Base-by-base conservation (phyloP, 1,140 invertebrate species). In the Scaptodrosophila lebanonensis region DNA sequence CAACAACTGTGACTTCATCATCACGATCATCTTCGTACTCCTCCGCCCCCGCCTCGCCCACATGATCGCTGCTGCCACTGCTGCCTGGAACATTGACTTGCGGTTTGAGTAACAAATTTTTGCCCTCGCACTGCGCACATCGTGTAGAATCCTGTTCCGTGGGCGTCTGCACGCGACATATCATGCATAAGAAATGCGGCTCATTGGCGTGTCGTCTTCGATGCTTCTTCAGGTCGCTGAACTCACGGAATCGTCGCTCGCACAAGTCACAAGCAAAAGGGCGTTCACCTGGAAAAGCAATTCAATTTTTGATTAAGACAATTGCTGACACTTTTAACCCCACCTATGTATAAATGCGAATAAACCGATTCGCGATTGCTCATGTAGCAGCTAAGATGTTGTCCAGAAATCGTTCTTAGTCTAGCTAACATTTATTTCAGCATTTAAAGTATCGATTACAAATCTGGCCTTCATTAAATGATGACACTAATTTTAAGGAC, bases 181-280 rank as follows among this genome's bases (percentile, higher is more conserved):
- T 77, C 84, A 86, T 86, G 72, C 93, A 93, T 9, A 89, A 88
- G 76, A 91, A 93, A 4, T 90, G 89, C 11, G 87, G 86, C 50
- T 90, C 87, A 12, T 89, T 88, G 0, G 88, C 88, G 63, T 91
- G 91, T 3, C 87, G 88, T 3, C 89, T 64, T 2, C 88, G 85
- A 68, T 91, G 90, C 40, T 88, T 86, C 3, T 87, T 87, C 1
- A 90, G 59, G 43, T 90, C 88, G 12, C 86, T 88, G 39, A 86
- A 87, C 38, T 90, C 90, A 1, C 90, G 88, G 73, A 91, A 92
- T 6, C 87, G 88, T 11, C 90, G 88, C 1, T 88, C 88, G 70
- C 91, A 92, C n/a, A 87, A 45, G 45, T 88, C 87, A 25, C 87
- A 88, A 0, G 67, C 82, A 64, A 87, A 87, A 2, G 86, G 84